Conservation (phyloP, 2,113 vertebrate species). For the Neotoma lepida region DNA sequence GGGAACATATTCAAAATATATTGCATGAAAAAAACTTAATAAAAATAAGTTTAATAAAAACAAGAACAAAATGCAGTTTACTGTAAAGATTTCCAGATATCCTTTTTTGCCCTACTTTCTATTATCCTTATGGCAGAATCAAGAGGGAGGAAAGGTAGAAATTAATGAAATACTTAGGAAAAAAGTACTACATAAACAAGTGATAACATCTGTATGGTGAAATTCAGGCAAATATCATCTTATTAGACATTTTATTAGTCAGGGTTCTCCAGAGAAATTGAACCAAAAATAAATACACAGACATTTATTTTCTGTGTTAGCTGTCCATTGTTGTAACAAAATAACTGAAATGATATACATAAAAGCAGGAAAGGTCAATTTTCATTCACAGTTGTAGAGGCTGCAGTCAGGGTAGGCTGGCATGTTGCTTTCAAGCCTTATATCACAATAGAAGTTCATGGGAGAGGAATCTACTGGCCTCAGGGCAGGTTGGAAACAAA, state of each 20-base stretch:
- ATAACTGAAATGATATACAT: not conserved
- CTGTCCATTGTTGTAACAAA: not conserved
- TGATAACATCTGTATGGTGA: not conserved
- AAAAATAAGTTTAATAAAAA: not conserved
- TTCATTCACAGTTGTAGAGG: not conserved
- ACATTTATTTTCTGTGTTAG: not conserved
- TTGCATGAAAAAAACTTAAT: not conserved
- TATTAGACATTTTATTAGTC: not conserved
- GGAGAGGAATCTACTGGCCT: not conserved
- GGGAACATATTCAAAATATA: not conserved
- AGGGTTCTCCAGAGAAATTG: not conserved
- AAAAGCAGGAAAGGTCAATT: not conserved
- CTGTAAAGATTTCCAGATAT: not conserved
- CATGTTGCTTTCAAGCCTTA: not conserved
- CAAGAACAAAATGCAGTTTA: not conserved
- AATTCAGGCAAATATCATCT: not conserved
- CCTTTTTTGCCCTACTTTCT: not conserved
- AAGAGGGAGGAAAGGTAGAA: not conserved
- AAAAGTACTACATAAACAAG: not conserved
- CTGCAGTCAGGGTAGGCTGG: not conserved
- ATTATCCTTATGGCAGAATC: not conserved
- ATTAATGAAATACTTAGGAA: not conserved
- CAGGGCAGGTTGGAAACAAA: no score
- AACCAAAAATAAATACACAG: not conserved
- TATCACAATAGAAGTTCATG: not conserved